Conservation (phyloP, 2,888 invertebrate genomes). For the Eupithecia dodoneata region DNA sequence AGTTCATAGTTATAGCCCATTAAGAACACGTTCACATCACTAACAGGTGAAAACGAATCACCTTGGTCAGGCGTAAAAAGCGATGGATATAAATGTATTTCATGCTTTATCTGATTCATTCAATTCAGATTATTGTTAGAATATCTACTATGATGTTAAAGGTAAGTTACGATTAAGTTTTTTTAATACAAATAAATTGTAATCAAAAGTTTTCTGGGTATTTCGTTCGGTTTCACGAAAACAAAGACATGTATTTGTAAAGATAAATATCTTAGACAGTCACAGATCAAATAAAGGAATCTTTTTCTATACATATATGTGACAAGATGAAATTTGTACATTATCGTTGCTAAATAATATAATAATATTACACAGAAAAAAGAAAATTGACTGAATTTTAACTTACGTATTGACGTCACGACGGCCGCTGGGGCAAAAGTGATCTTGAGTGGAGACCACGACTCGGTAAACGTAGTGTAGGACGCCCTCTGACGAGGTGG, state of each 20-base stretch:
- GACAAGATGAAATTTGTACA: no score
- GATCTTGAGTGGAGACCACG: no score
- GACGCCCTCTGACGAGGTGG: no score
- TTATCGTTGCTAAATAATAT: no score
- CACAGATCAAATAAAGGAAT: no score
- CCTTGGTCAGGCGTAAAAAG: neutral
- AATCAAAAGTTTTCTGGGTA: neutral
- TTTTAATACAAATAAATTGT: neutral
- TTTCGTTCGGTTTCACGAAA: neutral
- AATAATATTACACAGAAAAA: no score
- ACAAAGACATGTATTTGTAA: neutral
- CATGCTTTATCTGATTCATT: neutral
- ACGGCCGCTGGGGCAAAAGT: no score
- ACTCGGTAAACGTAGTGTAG: no score
- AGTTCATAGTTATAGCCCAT: neutral
- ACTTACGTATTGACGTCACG: no score
- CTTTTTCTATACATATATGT: no score
- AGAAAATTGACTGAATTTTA: no score
- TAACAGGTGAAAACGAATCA: constrained; percentile 11
- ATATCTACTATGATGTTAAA: neutral
- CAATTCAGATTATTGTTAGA: neutral
- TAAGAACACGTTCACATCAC: neutral
- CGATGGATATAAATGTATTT: constrained; percentile 7
- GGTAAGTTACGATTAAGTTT: neutral
- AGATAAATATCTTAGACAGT: no score